Percentiles rank a stretch among this genome's conserved stretches.
Conservation (phyloP, 1,140 invertebrate species). For the Chrysopa pallens region DNA sequence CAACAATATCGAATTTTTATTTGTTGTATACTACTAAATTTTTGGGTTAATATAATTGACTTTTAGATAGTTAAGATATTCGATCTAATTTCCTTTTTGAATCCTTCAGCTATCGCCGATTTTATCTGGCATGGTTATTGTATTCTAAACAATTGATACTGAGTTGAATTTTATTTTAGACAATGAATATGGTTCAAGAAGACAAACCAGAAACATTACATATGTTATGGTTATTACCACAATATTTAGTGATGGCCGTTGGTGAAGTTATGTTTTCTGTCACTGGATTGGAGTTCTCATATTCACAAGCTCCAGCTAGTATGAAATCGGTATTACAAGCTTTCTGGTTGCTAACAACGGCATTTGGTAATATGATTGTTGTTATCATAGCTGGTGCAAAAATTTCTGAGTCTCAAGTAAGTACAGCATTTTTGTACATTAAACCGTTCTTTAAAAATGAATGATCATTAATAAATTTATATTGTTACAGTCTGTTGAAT, state of each 20-base stretch:
- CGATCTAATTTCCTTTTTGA: no score
- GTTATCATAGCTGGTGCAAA: slow-evolving; percentile 53
- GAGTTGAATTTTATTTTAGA: no score
- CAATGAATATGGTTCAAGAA: no score
- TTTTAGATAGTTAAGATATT: neutral
- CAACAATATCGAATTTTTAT: no score
- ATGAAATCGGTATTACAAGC: slow-evolving; percentile 90
- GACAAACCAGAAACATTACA: slow-evolving; percentile 25
- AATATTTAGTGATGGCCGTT: slow-evolving; percentile 71
- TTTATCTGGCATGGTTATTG: no score
- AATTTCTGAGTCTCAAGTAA: slow-evolving; percentile 42
- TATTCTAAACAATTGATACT: no score
- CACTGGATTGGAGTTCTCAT: slow-evolving; percentile 83
- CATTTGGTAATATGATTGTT: slow-evolving; percentile 80
- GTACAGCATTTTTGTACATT: slow-evolving; percentile 1
- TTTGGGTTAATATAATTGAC: no score
- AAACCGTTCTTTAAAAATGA: slow-evolving; percentile 21
- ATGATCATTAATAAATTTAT: slow-evolving; percentile 2
- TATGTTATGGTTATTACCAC: slow-evolving; percentile 71
- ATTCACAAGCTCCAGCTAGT: slow-evolving; percentile 69
- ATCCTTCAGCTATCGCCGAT: no score
- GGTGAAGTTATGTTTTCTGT: slow-evolving; percentile 77
- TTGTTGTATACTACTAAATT: no score
- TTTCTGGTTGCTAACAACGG: slow-evolving; percentile 74
- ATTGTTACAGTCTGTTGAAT: slow-evolving; percentile 56